A percentile compares a stretch with the other conserved stretches of the same genome.
phyloP scores from a whole-genome alignment of 2,888 invertebrate genomes.

The Netelia inedita region DNA sequence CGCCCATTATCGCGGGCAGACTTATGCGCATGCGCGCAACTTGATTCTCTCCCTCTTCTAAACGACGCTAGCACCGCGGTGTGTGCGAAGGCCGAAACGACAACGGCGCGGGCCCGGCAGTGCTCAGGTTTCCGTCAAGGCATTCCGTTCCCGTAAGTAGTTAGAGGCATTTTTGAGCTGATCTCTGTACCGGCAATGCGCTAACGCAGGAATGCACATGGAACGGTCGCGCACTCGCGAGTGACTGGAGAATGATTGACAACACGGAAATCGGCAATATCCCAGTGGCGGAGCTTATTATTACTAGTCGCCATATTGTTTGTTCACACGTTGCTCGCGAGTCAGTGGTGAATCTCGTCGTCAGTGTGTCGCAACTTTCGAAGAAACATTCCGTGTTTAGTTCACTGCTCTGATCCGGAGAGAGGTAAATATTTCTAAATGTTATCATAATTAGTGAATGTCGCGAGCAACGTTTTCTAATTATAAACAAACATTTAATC shows the following conservation, averaged over 20 bases:
- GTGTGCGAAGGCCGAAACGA: slow-evolving; percentile 7
- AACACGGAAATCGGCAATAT: slow-evolving; percentile 79
- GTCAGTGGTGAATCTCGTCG: slow-evolving; percentile 63
- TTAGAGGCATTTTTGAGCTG: slow-evolving; percentile 4
- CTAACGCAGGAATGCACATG: slow-evolving; percentile 77
- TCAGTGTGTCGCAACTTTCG: slow-evolving; percentile 42
- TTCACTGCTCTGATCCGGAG: slow-evolving; percentile 1
- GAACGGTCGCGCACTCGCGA: slow-evolving; percentile 51
- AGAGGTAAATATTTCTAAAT: slow-evolving; percentile 54
- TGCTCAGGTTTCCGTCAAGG: slow-evolving; percentile 57
- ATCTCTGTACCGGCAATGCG: slow-evolving; percentile 68
- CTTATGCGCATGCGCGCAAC: slow-evolving; percentile 21
- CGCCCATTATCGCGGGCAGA: slow-evolving; percentile 27
- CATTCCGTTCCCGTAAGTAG: slow-evolving; percentile 33
- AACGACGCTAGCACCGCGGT: slow-evolving; percentile 16
- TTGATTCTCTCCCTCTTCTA: not conserved
- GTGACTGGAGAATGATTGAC: slow-evolving; percentile 77
- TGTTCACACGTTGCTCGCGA: slow-evolving; percentile 77
- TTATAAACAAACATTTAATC: not conserved
- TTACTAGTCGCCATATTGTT: slow-evolving; percentile 79
- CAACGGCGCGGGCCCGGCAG: slow-evolving; percentile 38
- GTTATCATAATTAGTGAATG: not conserved
- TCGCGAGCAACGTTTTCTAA: not conserved
- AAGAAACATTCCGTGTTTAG: slow-evolving; percentile 42
- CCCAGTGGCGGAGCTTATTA: slow-evolving; percentile 70